Conservation (phyloP, 2,113 vertebrate genomes). For the Taxidea taxus region DNA sequence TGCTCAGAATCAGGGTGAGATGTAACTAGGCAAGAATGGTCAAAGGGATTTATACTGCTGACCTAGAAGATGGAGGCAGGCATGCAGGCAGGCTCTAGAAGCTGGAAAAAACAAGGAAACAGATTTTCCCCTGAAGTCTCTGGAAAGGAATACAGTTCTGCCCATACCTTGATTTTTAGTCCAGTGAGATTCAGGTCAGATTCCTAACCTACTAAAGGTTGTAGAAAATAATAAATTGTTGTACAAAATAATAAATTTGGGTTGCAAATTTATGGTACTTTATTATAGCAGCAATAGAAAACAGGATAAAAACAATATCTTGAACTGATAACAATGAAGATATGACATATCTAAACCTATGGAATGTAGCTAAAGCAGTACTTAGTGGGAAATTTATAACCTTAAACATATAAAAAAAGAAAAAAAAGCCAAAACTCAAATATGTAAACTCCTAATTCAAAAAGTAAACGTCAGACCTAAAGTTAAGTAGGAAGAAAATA, state of each 20-base stretch:
- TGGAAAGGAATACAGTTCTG: neutral
- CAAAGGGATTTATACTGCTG: neutral
- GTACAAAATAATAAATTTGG: neutral
- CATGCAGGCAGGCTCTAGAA: neutral
- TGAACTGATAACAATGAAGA: neutral
- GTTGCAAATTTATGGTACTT: neutral
- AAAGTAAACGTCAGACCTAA: neutral
- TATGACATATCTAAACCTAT: neutral
- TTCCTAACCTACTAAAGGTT: neutral
- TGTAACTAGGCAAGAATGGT: neutral
- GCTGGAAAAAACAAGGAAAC: neutral
- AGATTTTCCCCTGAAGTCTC: neutral
- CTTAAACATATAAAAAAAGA: neutral
- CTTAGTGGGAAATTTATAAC: neutral
- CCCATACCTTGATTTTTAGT: neutral
- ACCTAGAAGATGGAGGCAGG: neutral
- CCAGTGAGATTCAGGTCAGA: neutral
- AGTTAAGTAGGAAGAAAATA: neutral
- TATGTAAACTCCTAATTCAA: neutral
- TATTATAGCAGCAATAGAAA: neutral
- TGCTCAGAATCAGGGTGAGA: neutral
- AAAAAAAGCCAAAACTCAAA: neutral
- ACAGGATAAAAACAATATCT: neutral
- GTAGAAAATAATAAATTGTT: too few relatives aligned
- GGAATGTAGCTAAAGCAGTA: neutral